phyloP scores from a whole-genome alignment of 2,888 invertebrate genomes.

The Drosophila mercatorum region DNA sequence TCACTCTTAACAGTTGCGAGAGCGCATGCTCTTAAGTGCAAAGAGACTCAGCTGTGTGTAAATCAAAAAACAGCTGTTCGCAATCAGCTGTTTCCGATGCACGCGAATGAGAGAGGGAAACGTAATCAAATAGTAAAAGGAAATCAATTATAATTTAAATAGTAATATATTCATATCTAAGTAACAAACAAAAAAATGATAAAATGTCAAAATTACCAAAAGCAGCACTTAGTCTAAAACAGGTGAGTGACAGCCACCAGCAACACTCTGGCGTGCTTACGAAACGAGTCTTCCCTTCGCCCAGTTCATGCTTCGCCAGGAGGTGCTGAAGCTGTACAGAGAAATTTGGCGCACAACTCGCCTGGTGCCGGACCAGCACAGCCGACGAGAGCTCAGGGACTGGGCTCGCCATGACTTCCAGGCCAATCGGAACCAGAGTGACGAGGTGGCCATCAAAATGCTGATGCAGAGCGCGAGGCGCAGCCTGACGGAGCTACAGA shows the following conservation, averaged over 20 bases:
- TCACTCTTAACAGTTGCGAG: not conserved
- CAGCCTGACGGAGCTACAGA: constrained; percentile 88
- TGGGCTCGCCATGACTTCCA: constrained; percentile 92
- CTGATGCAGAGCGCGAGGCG: constrained; percentile 89
- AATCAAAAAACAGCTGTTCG: constrained; percentile 21
- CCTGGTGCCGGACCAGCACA: constrained; percentile 88
- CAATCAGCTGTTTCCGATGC: constrained; percentile 52
- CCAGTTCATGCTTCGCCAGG: constrained; percentile 92
- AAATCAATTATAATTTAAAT: not conserved
- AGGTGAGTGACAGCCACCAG: constrained; percentile 84
- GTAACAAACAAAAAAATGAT: constrained; percentile 8
- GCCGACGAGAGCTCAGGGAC: constrained; percentile 88
- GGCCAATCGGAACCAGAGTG: constrained; percentile 88
- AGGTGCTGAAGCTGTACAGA: constrained; percentile 91
- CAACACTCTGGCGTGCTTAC: not conserved
- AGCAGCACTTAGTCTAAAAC: constrained; percentile 87
- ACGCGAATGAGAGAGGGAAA: not conserved
- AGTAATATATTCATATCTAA: not conserved
- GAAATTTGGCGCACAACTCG: constrained; percentile 89
- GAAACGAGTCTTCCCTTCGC: no score
- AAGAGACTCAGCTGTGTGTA: constrained; percentile 16
- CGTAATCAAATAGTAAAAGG: not conserved
- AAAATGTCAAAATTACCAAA: constrained; percentile 84
- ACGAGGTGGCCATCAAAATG: constrained; percentile 90
- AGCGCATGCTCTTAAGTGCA: constrained; percentile 8